Evolutionary conservation across 2,888 invertebrate species (phyloP).

Genomic region (Mycalesis mineus): DNA sequence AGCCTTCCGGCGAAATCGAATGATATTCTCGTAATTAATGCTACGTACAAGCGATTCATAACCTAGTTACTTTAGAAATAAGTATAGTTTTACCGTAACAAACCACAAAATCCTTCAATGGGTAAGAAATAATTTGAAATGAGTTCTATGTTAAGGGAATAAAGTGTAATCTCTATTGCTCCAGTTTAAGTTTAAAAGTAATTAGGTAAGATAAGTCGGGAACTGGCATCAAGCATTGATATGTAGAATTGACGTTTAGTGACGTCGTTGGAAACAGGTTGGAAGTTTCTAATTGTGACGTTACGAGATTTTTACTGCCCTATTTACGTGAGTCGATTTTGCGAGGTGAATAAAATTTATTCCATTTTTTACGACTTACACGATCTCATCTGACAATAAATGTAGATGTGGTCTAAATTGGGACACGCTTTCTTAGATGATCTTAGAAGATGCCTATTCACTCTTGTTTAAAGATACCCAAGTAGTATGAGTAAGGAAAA

Average conservation of each 20-base stretch:
- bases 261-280: not conserved
- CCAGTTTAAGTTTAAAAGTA: not conserved
- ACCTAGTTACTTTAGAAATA: not conserved
- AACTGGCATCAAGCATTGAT: not conserved
- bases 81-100: not conserved
- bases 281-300: not conserved
- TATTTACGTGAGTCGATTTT: too few species aligned
- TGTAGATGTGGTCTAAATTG: too few species aligned
- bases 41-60: not conserved
- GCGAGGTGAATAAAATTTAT: too few species aligned
- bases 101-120: not conserved
- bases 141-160: not conserved
- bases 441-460: too few species aligned
- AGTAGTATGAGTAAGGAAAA: too few species aligned
- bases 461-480: too few species aligned
- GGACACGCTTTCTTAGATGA: too few species aligned
- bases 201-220: not conserved
- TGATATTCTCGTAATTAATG: conserved; percentile 2
- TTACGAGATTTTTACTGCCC: not conserved
- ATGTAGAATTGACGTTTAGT: not conserved
- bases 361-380: too few species aligned
- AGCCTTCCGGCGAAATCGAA: conserved; percentile 7
- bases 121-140: not conserved
- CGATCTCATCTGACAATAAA: too few species aligned
- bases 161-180: not conserved